A percentile compares a stretch with the other conserved stretches of the same genome.
phyloP scores from a whole-genome alignment of 2,888 invertebrate genomes.

The Melinopterus prodromus region DNA sequence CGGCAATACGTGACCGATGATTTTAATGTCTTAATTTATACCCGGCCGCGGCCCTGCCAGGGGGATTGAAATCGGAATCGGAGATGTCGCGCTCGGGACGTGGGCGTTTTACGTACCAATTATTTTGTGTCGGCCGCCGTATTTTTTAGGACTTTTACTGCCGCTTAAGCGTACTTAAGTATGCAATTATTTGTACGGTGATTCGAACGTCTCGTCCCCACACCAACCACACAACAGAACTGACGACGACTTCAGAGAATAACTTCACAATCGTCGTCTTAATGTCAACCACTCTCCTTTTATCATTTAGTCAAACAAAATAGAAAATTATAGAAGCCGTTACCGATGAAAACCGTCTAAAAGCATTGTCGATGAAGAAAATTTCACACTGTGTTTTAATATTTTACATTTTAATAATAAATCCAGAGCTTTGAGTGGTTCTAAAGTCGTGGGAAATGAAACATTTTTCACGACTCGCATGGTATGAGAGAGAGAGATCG shows the following conservation, averaged over 20 bases:
- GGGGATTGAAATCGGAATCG: slow-evolving; percentile 36
- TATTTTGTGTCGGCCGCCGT: slow-evolving; percentile 36
- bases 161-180: slow-evolving; percentile 17
- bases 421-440: too few relatives aligned
- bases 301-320: too few relatives aligned
- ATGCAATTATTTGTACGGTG: slow-evolving; percentile 5
- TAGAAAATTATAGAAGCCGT: too few relatives aligned
- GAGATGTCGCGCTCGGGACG: slow-evolving; percentile 40
- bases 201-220: background rate
- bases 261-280: background rate
- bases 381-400: too few relatives aligned
- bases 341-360: too few relatives aligned
- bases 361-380: too few relatives aligned
- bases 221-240: background rate
- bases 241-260: slow-evolving; percentile 6
- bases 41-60: background rate
- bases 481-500: too few relatives aligned
- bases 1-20: slow-evolving; percentile 41
- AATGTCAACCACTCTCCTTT: background rate
- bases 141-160: slow-evolving; percentile 19
- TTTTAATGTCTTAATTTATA: slow-evolving; percentile 48
- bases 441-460: too few relatives aligned
- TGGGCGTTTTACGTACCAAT: slow-evolving; percentile 47
- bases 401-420: too few relatives aligned
- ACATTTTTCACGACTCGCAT: too few relatives aligned